Conservation (phyloP, 2,113 vertebrate genomes). For the Petaurus breviceps region DNA sequence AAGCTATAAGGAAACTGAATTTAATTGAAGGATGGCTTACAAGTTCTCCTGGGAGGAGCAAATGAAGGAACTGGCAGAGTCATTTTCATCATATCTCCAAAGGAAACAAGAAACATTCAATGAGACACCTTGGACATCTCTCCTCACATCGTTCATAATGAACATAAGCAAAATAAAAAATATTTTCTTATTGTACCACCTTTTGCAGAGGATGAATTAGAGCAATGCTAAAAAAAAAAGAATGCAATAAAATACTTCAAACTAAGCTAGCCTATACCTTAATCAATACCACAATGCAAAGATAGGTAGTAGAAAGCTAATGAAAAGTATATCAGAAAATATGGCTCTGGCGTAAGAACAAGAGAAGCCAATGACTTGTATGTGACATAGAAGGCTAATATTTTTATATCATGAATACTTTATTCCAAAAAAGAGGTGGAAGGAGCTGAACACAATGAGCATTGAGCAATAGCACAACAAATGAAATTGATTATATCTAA, state of each 20-base stretch:
- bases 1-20: background rate
- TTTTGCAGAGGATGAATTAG: background rate
- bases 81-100: background rate
- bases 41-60: background rate
- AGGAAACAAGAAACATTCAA: background rate
- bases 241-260: background rate
- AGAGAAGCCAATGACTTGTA: background rate
- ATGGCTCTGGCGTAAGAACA: background rate
- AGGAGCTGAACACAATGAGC: background rate
- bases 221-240: background rate
- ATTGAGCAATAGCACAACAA: background rate
- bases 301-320: background rate
- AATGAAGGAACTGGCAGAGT: background rate
- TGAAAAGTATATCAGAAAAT: background rate
- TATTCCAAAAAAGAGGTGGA: background rate
- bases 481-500: background rate
- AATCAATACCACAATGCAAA: background rate
- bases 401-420: background rate
- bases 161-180: background rate
- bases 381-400: background rate
- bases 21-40: background rate
- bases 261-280: background rate
- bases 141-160: background rate
- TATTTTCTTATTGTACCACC: background rate
- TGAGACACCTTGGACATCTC: background rate